Evolutionary conservation across 2,797 vertebrate genomes (phyloP), one percentile per base, ranked within the genome.

Genomic region (Siniperca undulata): DNA sequence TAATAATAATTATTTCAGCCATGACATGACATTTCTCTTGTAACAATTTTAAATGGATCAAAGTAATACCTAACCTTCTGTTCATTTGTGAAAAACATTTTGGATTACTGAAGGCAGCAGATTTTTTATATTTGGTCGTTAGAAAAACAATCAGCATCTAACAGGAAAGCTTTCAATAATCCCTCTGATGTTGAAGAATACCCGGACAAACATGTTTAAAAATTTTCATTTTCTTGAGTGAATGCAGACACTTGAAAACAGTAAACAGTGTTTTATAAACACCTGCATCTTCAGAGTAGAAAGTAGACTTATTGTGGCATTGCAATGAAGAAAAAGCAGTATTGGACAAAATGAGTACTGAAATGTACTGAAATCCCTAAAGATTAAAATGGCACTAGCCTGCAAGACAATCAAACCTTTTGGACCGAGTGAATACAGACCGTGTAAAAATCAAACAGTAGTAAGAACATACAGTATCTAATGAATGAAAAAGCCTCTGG

Each of bases 211-310:
- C 2, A 50, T 50, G 48, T 50, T 20, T 2, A 50, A 16, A 46
- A 46, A 2, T 46, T 17, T 27, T 19, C 14, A 68, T 48, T 67
- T 48, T 67, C 11, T 30, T 27, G n/a, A 27, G 14, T 27, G 52
- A 53, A 10, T n/a, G 52, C 52, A 53, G 22, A 4, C 20, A 22
- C 50, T 22, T 52, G 50, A 20, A 8, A 52, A 52, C 19, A 48
- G 17, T 50, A 56, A 22, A 12, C 27, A 16, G 3, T 68, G 7
- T 55, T 17, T 67, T 12, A 52, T 53, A 40, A 71, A 44, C 13
- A 71, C 44, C 10, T 59, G 53, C 70, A 60, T 48, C 2, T 46
- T 30, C 24, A 60, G 70, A 72, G 34, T 20, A 74, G 46, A 38
- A 16, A 17, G 13, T 34, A 36, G 24, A 48, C 20, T 2, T 56